Base-by-base conservation (phyloP, 2,797 vertebrate genomes). In the Mastacembelus armatus region DNA sequence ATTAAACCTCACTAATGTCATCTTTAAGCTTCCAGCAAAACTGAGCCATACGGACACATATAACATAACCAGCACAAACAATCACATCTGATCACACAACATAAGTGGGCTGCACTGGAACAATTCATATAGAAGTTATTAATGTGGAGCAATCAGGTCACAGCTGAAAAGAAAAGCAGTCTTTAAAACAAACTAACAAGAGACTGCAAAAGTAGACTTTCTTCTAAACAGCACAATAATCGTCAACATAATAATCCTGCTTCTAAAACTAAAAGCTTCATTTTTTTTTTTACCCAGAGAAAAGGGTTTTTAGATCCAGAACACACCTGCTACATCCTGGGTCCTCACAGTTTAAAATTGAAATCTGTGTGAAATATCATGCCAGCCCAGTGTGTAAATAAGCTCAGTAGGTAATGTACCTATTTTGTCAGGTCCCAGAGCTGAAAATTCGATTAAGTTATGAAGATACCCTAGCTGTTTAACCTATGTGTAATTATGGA, bases 381-480 rank as follows among this genome's bases (percentile, higher is more conserved):
- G 14, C 16, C 39, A 33, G 48, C 63, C 43, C 27, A 6, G 33
- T 22, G 35, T 72, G 33, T 67, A 54, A 57, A 71, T 62, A 67
- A 56, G 43, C 52, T 67, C 40, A 62, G 39, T 42, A 63, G 47
- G 43, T 71, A 24, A 10, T 51, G 60, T 32, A 39, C 42, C 44
- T 69, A 40, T 66, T 83, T 76, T 58, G 30, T 76, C 22, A 56
- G 44, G 47, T 77, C 57, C 49, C 43, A 61, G 21, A 38, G 59
- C 65, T 64, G 47, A 74, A 74, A 64, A 72, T 48, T 7, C 68
- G 80, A 83, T 79, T 69, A 85, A 80, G 32, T 48, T 49, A 75
- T 68, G 47, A 66, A 57, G 56, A 74, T 43, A 68, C 55, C 45
- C 26, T 45, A 38, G 55, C 47, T 77, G 64, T 74, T 81, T 71